Evolutionary conservation across 1,140 invertebrate genomes (phyloP).

Genomic region (Phymorhynchus buccinoides): DNA sequence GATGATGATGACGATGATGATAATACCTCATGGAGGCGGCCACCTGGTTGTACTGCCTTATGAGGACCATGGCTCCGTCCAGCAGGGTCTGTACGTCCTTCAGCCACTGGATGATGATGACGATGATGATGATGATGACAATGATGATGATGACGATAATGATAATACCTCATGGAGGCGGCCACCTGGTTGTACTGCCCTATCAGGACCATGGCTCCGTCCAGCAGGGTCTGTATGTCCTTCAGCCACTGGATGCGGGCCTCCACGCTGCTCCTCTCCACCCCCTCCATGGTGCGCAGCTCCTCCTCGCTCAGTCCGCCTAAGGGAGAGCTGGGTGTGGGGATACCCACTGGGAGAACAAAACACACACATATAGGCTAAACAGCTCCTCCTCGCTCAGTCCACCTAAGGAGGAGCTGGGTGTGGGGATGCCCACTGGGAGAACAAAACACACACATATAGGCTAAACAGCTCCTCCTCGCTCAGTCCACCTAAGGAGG

Average conservation of each 20-base stretch:
- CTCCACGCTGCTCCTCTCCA: conserved; percentile 88
- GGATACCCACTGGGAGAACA: conserved; percentile 53
- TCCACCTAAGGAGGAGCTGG: too few species aligned
- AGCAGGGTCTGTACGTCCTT: conserved; percentile 89
- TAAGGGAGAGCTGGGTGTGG: conserved; percentile 73
- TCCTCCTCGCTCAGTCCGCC: conserved; percentile 86
- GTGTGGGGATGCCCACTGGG: too few species aligned
- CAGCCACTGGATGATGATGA: conserved; percentile 86
- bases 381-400: too few species aligned
- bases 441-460: too few species aligned
- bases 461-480: too few species aligned
- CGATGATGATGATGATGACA: too few species aligned
- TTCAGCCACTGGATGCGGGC: conserved; percentile 88
- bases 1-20: too few species aligned
- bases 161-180: conserved; percentile 63
- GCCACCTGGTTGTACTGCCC: conserved; percentile 84
- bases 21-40: conserved; percentile 64
- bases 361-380: too few species aligned
- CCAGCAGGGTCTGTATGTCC: conserved; percentile 89
- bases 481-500: too few species aligned
- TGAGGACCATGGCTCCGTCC: conserved; percentile 89
- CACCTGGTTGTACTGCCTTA: conserved; percentile 87
- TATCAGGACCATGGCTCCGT: conserved; percentile 90
- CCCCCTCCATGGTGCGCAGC: conserved; percentile 89
- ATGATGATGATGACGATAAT: too few species aligned